Evolutionary conservation across 2,888 invertebrate species (phyloP).

Genomic region (Agrotis segetum): DNA sequence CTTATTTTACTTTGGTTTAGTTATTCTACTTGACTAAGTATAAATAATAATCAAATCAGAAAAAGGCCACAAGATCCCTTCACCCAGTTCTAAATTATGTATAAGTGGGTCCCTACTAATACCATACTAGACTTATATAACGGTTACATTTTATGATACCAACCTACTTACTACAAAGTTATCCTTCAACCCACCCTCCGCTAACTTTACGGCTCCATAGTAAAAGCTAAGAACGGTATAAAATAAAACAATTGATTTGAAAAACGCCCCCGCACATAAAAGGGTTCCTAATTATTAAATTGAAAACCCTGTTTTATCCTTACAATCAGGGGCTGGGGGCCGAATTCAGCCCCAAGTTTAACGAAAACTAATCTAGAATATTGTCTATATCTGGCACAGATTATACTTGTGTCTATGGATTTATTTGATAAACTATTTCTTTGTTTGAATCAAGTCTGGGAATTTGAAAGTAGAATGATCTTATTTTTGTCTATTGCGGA

Average conservation of each 20-base stretch:
- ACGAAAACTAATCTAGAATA: conserved; percentile 60
- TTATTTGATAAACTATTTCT: conserved; percentile 26
- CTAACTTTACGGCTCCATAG: conserved; percentile 69
- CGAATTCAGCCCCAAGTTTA: conserved; percentile 63
- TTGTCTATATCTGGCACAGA: conserved; percentile 27
- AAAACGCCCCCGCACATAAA: conserved; percentile 82
- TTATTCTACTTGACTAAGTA: no score
- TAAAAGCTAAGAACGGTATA: conserved; percentile 79
- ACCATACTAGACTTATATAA: no score
- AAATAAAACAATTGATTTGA: conserved; percentile 88
- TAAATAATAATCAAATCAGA: no score
- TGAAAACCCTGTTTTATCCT: conserved; percentile 84
- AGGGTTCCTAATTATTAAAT: conserved; percentile 87
- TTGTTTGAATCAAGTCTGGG: background rate
- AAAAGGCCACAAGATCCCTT: no score
- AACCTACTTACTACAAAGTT: background rate
- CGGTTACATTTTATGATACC: no score
- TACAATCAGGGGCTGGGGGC: conserved; percentile 67
- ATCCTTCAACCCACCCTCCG: conserved; percentile 41
- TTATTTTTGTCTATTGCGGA: conserved; percentile 1
- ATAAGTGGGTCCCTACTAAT: no score
- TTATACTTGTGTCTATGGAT: conserved; percentile 17
- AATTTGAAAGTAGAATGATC: background rate
- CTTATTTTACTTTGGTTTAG: no score
- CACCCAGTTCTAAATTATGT: no score